Evolutionary conservation across 2,113 vertebrate species (phyloP).

Genomic region (Nanorana parkeri): DNA sequence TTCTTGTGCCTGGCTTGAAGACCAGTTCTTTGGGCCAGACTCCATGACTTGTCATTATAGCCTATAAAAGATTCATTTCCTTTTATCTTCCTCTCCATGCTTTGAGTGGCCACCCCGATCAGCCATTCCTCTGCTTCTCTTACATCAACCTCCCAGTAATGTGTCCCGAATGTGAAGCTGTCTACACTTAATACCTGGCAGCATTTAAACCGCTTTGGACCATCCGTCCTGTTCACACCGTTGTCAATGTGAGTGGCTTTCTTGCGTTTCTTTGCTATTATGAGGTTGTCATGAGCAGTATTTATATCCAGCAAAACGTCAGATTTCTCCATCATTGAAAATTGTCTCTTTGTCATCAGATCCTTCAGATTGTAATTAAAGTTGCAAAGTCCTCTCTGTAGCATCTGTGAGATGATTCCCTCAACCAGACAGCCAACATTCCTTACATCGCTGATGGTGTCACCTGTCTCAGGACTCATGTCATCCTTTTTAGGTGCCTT

Average conservation of each 20-base stretch:
- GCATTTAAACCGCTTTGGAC: constrained; percentile 12
- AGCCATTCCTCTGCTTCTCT: too few species aligned
- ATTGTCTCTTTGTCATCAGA: not conserved
- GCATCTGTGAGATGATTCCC: not conserved
- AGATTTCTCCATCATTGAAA: not conserved
- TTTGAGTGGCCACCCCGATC: too few species aligned
- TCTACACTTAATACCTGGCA: constrained; percentile 1
- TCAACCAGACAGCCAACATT: not conserved
- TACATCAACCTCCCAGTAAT: too few species aligned
- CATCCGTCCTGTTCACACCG: not conserved
- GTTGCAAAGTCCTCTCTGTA: not conserved
- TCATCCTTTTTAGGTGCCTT: not conserved
- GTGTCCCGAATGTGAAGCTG: too few species aligned
- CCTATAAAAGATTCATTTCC: too few species aligned
- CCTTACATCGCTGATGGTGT: not conserved
- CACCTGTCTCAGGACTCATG: not conserved
- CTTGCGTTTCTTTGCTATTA: not conserved
- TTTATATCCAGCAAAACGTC: too few species aligned
- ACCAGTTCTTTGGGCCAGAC: too few species aligned
- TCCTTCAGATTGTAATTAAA: not conserved
- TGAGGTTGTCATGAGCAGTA: not conserved
- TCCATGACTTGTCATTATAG: too few species aligned
- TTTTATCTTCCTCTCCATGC: too few species aligned
- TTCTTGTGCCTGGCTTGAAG: too few species aligned
- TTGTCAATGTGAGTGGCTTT: not conserved